Evolutionary conservation across 2,113 vertebrate species (phyloP).

Genomic region (Toxostoma redivivum): DNA sequence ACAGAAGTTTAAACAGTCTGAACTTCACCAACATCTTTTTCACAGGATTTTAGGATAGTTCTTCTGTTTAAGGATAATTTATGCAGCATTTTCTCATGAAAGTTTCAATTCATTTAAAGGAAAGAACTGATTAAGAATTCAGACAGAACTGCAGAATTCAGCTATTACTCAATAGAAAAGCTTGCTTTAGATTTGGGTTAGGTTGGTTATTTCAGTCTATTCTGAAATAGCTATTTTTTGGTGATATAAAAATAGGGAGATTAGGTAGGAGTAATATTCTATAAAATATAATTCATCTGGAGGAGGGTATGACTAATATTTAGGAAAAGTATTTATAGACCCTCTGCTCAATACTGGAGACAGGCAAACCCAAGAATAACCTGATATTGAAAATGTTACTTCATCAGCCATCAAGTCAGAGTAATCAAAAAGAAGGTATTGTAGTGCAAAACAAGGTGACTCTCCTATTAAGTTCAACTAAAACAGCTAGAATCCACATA

Average conservation of each 20-base stretch:
- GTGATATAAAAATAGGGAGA: constrained; percentile 44
- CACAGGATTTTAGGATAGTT: background rate
- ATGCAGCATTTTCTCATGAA: background rate
- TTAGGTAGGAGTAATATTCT: constrained; percentile 53
- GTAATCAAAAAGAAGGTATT: background rate
- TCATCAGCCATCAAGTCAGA: background rate
- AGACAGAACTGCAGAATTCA: background rate
- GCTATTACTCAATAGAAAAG: background rate
- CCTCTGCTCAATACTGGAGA: background rate
- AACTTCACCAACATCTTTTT: background rate
- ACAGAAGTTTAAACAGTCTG: background rate
- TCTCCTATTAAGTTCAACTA: background rate
- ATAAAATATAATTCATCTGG: constrained; percentile 32
- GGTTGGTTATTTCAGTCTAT: constrained; percentile 14
- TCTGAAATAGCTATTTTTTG: background rate
- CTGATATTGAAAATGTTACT: background rate
- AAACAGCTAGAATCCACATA: background rate
- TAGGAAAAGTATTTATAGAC: constrained; percentile 37
- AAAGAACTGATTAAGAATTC: background rate
- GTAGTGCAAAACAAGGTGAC: background rate
- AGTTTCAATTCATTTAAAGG: background rate
- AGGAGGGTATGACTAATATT: constrained; percentile 53
- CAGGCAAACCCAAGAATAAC: constrained; percentile 3
- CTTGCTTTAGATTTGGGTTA: constrained; percentile 4
- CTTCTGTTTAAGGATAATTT: background rate